These are phyloP conservation scores for Temnothorax ravouxi DNA, from an alignment of 2,888 invertebrate genomes.

Conservation along the genomic window DNA sequence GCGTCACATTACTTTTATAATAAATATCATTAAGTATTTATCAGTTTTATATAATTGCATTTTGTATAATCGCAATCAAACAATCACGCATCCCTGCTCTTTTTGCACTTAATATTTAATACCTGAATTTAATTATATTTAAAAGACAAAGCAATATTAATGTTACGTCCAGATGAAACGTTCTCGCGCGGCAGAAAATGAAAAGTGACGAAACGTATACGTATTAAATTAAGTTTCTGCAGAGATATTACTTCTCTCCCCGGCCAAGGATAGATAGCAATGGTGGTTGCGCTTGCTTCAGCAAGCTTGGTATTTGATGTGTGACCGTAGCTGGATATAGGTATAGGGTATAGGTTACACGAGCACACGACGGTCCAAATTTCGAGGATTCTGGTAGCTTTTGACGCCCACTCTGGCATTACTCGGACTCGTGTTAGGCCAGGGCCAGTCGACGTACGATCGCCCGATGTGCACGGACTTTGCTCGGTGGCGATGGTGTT, in stretches of 20 bases:
- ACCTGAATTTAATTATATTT: neutral
- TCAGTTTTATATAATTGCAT: neutral
- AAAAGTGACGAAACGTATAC: constrained; percentile 31
- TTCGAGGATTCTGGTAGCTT: constrained; percentile 85
- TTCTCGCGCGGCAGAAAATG: constrained; percentile 18
- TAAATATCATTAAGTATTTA: neutral
- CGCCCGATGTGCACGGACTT: constrained; percentile 83
- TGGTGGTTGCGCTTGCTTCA: constrained; percentile 36
- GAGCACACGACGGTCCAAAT: constrained; percentile 80
- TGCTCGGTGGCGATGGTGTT: constrained; percentile 81
- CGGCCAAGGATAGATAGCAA: constrained; percentile 40
- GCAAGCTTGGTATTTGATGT: constrained; percentile 54
- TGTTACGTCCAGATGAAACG: neutral
- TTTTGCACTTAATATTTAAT: neutral
- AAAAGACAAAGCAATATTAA: neutral
- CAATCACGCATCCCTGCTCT: neutral
- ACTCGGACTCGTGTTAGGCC: constrained; percentile 84
- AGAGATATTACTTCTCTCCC: constrained; percentile 43
- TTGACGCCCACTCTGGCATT: constrained; percentile 84
- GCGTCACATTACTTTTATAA: neutral
- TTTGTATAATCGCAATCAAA: neutral
- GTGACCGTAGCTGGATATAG: constrained; percentile 65
- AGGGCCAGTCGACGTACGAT: constrained; percentile 79
- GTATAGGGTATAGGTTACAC: constrained; percentile 69
- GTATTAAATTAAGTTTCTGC: constrained; percentile 36